phyloP scores from a whole-genome alignment of 1,140 invertebrate genomes.

The Centruroides vittatus region DNA sequence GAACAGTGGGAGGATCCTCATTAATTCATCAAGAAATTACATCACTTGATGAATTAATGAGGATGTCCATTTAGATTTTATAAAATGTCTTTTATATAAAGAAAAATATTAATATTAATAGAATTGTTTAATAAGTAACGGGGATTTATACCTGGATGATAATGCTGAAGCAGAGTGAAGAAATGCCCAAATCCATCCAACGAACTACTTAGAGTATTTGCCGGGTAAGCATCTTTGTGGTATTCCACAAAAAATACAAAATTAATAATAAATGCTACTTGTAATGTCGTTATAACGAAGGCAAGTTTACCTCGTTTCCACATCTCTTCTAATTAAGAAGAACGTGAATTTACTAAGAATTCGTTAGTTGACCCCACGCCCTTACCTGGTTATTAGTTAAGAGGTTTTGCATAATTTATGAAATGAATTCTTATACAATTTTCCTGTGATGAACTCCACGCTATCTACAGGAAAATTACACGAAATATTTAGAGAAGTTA shows the following conservation, averaged over 20 bases:
- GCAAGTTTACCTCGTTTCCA: conserved; percentile 19
- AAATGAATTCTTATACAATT: too few relatives aligned
- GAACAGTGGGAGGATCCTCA: background rate
- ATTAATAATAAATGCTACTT: conserved; percentile 29
- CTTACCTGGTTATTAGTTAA: too few relatives aligned
- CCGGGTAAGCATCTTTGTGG: conserved; percentile 22
- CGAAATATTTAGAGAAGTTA: too few relatives aligned
- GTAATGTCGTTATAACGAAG: conserved; percentile 23
- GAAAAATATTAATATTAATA: background rate
- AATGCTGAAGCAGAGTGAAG: conserved; percentile 18
- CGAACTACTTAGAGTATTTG: background rate
- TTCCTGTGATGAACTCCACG: too few relatives aligned
- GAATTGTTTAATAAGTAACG: too few relatives aligned
- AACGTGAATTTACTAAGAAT: too few relatives aligned
- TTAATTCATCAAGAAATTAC: background rate
- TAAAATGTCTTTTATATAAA: background rate
- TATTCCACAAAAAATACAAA: conserved; percentile 30
- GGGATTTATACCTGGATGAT: conserved; percentile 21
- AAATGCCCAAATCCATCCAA: conserved; percentile 13
- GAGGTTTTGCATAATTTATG: too few relatives aligned
- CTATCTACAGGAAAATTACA: too few relatives aligned
- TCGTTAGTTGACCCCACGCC: too few relatives aligned
- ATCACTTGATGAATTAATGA: background rate
- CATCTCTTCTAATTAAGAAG: background rate
- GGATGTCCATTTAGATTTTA: background rate